phyloP scores from a whole-genome alignment of 2,888 invertebrate genomes.

The Agrochola lychnidis region DNA sequence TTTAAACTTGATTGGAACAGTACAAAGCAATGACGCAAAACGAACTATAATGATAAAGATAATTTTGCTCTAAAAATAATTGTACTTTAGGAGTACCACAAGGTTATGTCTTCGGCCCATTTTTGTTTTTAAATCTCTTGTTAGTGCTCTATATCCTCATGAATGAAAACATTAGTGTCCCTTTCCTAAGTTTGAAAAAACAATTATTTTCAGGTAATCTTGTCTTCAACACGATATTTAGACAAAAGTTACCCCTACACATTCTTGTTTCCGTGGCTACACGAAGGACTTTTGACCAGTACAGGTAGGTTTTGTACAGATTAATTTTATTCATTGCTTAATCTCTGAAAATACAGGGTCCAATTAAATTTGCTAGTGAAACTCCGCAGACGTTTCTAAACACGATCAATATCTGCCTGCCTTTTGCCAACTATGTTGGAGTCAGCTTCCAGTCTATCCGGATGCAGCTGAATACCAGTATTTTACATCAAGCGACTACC shows the following conservation, averaged over 20 bases:
- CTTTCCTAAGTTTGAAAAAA: not conserved
- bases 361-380: not conserved
- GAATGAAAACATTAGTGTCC: not conserved
- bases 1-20: not conserved
- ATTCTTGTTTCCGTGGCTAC: conserved; percentile 83
- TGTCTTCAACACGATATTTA: conserved; percentile 71
- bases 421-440: no score
- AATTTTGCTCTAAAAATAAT: not conserved
- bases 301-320: conserved; percentile 60
- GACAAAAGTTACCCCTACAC: conserved; percentile 79
- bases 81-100: not conserved
- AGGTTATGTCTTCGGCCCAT: not conserved
- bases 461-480: no score
- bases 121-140: not conserved
- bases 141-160: not conserved
- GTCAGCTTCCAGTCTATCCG: no score
- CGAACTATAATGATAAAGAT: not conserved
- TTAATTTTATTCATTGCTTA: not conserved
- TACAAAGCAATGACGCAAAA: not conserved
- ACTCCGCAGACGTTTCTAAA: not conserved
- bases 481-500: no score
- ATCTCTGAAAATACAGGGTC: not conserved
- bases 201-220: conserved; percentile 54
- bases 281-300: conserved; percentile 75
- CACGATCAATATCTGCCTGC: not conserved